phyloP scores from a whole-genome alignment of 1,140 invertebrate genomes.

The Drosophila biarmipes region DNA sequence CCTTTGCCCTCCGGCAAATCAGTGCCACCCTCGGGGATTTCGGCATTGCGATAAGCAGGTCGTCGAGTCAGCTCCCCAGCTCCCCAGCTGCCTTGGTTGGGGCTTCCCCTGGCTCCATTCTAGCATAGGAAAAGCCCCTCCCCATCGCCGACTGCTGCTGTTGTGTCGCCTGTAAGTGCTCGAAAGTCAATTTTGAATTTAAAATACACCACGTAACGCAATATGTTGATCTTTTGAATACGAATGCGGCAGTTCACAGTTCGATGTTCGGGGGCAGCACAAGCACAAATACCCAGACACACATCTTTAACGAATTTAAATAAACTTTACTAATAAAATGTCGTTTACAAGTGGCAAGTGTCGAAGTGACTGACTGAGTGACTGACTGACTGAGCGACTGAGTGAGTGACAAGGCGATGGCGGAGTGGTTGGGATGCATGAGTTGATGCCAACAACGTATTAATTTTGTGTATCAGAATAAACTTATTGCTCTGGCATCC shows the following conservation, averaged over 20 bases:
- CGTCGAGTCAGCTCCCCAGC: conserved; percentile 37
- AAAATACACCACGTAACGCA: conserved; percentile 82
- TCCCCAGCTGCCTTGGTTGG: conserved; percentile 5
- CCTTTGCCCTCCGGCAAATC: conserved; percentile 26
- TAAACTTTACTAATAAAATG: conserved; percentile 83
- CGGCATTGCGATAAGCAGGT: conserved; percentile 48
- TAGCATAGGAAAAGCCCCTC: background rate
- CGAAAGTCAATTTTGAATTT: conserved; percentile 83
- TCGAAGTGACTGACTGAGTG: conserved; percentile 41
- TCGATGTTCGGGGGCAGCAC: conserved; percentile 32
- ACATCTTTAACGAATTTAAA: conserved; percentile 74
- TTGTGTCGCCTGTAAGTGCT: conserved; percentile 64
- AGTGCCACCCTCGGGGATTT: conserved; percentile 43
- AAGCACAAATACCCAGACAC: conserved; percentile 54
- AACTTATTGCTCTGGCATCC: conserved; percentile 74
- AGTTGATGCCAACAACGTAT: conserved; percentile 81
- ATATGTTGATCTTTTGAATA: conserved; percentile 83
- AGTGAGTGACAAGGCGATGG: conserved; percentile 27
- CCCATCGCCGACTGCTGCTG: background rate
- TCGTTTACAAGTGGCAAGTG: conserved; percentile 82
- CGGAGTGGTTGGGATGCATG: conserved; percentile 44
- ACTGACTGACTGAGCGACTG: conserved; percentile 17
- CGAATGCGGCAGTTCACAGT: conserved; percentile 68
- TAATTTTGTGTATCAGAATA: conserved; percentile 83
- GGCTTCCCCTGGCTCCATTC: background rate